These are phyloP conservation scores for Indicator indicator DNA, from an alignment of 2,113 vertebrate genomes.

Conservation along the genomic window DNA sequence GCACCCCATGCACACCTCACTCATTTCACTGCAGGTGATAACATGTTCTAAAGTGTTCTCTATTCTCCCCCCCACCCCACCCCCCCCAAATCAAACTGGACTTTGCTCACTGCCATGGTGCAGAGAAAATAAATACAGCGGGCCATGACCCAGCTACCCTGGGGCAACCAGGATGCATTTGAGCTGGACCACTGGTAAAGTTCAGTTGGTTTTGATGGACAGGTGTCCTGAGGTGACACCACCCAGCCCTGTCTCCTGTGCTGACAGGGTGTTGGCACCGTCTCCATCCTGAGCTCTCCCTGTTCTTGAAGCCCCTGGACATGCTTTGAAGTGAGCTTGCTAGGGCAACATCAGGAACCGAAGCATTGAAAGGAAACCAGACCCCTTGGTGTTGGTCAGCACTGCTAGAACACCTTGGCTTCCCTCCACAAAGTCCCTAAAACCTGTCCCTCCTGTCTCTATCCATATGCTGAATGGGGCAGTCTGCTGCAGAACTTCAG, in stretches of 20 bases:
- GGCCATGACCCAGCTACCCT: background rate
- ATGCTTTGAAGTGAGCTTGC: background rate
- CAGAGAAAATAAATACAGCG: background rate
- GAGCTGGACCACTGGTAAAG: background rate
- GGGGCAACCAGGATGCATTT: background rate
- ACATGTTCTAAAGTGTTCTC: rapidly evolving
- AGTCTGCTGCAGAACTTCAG: background rate
- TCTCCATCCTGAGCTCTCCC: background rate
- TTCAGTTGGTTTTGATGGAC: background rate
- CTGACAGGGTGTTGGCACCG: background rate
- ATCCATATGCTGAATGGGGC: rapidly evolving
- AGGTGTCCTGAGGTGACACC: background rate
- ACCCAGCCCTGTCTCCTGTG: background rate
- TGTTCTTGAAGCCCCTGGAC: background rate
- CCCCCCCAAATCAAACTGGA: background rate
- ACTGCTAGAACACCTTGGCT: background rate
- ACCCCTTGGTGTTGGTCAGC: background rate
- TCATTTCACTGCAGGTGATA: background rate
- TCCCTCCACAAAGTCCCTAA: background rate
- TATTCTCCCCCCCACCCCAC: no score
- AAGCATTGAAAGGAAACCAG: background rate
- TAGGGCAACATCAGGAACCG: background rate
- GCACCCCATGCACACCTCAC: rapidly evolving
- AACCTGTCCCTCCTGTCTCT: background rate
- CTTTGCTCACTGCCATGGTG: background rate